Percentiles rank a stretch among this genome's conserved stretches.
phyloP scores from a whole-genome alignment of 2,888 invertebrate genomes.

The Pinctada fucata region DNA sequence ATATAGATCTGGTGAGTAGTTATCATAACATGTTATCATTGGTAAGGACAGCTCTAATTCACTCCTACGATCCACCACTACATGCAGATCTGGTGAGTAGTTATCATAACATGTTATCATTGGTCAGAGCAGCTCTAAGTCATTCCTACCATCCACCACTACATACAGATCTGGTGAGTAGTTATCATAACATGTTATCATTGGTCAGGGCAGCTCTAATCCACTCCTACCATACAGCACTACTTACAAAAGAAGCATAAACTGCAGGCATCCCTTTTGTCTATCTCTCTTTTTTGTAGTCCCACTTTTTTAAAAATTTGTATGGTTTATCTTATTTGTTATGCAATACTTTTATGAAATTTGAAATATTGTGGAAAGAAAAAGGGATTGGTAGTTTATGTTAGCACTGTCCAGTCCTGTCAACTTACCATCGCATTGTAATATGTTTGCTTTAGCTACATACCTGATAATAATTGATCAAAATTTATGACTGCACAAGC shows the following conservation, averaged over 20 bases:
- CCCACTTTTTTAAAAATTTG: too few relatives aligned
- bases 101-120: slow-evolving; percentile 83
- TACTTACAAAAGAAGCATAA: slow-evolving; percentile 82
- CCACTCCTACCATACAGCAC: slow-evolving; percentile 85
- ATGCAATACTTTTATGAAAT: too few relatives aligned
- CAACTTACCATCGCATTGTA: too few relatives aligned
- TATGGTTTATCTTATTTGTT: too few relatives aligned
- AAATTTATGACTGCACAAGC: too few relatives aligned
- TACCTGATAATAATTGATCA: too few relatives aligned
- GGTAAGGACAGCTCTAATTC: slow-evolving; percentile 92
- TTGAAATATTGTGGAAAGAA: too few relatives aligned
- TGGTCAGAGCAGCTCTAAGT: slow-evolving; percentile 93
- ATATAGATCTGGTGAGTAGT: slow-evolving; percentile 87
- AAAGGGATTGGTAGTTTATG: too few relatives aligned
- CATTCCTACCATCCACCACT: slow-evolving; percentile 85
- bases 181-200: slow-evolving; percentile 92
- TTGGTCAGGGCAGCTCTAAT: slow-evolving; percentile 93
- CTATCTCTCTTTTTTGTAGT: too few relatives aligned
- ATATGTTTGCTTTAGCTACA: too few relatives aligned
- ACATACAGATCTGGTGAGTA: slow-evolving; percentile 96
- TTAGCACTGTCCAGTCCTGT: too few relatives aligned
- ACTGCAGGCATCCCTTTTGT: too few relatives aligned
- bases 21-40: slow-evolving; percentile 85
- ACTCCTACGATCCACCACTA: slow-evolving; percentile 89
- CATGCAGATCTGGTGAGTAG: slow-evolving; percentile 88